Base-by-base conservation (phyloP, 2,888 invertebrate species). In the Agriopis marginaria region DNA sequence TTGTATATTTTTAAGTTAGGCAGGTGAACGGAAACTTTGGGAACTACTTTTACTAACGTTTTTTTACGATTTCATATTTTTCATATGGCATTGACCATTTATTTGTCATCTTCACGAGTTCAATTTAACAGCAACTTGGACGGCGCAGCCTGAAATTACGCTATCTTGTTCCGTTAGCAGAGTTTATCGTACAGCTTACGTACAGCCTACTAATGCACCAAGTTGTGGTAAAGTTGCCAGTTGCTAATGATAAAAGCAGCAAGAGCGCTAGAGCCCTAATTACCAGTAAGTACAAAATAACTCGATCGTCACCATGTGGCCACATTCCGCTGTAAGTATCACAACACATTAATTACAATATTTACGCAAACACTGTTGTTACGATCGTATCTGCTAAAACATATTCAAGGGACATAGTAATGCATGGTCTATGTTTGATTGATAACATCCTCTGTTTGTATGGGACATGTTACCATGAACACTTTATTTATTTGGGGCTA, bases 391-490 rank as follows among this genome's bases (percentile, higher is more conserved):
- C 73, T 69, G 63, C 70, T 71, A 68, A 81, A 81, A 79, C 81
- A 83, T 86, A 86, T 86, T 82, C 82, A 79, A 75, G 75, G 73
- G 76, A 73, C 75, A 79, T 80, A 45, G 75, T 74, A 76, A 79
- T n/a, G n/a, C n/a, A n/a, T 79, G 75, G 72, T 78, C 79, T 74
- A 81, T 84, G 80, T 79, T 78, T 88, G 88, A 88, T 86, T 84
- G 88, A 88, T 87, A 81, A 81, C 85, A 85, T 88, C 87, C 86
- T 85, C 78, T 72, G 77, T 71, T 66, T 58, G 67, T 54, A 58
- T 63, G 51, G 63, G 49, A 47, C 60, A 40, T 63, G 66, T 70
- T 69, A 72, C 71, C 54, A 17, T 42, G 8, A n/a, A 44, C 51
- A 65, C 45, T 62, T 66, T 44, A 61, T 56, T 56, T 61, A 42